Conservation (phyloP, 2,113 vertebrate genomes). For the Semnornis frantzii region DNA sequence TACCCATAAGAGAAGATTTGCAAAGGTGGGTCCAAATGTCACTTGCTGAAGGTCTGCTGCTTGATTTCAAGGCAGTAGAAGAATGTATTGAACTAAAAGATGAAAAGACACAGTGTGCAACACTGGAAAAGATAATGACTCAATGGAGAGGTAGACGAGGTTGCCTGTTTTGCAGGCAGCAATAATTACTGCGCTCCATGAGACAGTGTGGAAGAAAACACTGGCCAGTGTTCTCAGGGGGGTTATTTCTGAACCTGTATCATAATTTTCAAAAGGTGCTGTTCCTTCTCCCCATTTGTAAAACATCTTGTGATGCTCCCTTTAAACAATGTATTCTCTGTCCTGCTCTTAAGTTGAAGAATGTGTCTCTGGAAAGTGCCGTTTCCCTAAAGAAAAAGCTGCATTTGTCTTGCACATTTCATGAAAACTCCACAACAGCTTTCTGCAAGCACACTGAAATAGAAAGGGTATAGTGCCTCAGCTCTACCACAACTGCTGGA, state of each 20-base stretch:
- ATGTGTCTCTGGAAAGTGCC: neutral
- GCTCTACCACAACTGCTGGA: neutral
- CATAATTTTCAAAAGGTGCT: neutral
- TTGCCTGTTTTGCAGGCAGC: neutral
- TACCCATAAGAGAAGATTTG: neutral
- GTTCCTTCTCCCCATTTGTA: neutral
- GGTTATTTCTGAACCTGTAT: neutral
- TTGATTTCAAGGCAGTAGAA: conserved; percentile 9
- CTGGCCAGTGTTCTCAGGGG: neutral
- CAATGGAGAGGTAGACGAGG: neutral
- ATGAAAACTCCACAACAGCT: neutral
- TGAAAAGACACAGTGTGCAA: neutral
- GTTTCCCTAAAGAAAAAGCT: conserved; percentile 2
- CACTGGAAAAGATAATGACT: neutral
- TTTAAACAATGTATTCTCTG: neutral
- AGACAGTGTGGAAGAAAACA: neutral
- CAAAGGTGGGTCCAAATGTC: conserved; percentile 35
- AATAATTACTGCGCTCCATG: neutral
- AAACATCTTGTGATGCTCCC: neutral
- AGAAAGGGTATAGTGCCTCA: neutral
- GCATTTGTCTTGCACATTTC: neutral
- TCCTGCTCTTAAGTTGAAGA: neutral
- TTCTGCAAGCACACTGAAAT: neutral
- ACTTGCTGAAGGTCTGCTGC: conserved; percentile 21
- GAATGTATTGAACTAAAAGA: conserved; percentile 1